phyloP scores from a whole-genome alignment of 2,797 vertebrate genomes.

The Nannoperca australis region DNA sequence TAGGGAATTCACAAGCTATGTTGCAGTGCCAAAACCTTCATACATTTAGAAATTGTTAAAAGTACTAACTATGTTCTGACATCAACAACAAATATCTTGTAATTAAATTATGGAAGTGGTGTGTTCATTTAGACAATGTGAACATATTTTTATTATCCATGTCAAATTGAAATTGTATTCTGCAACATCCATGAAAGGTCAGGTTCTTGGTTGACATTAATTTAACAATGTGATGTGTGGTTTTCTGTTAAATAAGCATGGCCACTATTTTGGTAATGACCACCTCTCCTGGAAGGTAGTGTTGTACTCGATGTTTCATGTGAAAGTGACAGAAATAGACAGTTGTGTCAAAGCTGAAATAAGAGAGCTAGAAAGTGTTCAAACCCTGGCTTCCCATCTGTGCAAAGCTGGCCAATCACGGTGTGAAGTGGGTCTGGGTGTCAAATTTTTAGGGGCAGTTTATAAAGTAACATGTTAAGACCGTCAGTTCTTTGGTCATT shows the following conservation, averaged over 20 bases:
- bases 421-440: too few relatives aligned
- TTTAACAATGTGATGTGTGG: neutral
- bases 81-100: too few relatives aligned
- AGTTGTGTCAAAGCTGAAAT: neutral
- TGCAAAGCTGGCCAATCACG: too few relatives aligned
- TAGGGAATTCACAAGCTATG: neutral
- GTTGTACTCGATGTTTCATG: neutral
- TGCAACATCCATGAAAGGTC: too few relatives aligned
- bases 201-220: neutral
- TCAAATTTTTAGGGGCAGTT: too few relatives aligned
- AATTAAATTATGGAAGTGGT: too few relatives aligned
- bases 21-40: neutral
- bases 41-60: neutral
- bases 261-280: neutral
- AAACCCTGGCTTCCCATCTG: neutral
- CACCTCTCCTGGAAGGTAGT: neutral
- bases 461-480: neutral
- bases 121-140: too few relatives aligned
- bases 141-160: too few relatives aligned
- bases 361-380: neutral
- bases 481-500: neutral
- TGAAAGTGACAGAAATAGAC: neutral
- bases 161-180: too few relatives aligned
- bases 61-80: neutral
- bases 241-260: neutral